Conservation (phyloP, 2,888 invertebrate species). For the Dione juno region DNA sequence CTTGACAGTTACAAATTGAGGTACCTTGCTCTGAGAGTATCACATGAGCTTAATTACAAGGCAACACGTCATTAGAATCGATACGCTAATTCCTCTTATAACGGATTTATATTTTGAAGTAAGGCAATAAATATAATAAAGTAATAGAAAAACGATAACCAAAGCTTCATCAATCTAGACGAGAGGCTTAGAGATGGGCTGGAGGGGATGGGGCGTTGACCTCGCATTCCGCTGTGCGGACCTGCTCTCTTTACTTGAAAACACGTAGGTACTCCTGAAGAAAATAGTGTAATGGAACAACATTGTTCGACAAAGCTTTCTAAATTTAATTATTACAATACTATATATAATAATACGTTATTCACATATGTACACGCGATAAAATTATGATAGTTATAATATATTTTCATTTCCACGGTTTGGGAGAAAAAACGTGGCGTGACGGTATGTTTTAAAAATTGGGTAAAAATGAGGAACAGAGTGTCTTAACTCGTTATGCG, state of each 20-base stretch:
- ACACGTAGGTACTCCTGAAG: slow-evolving; percentile 27
- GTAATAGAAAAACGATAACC: slow-evolving; percentile 57
- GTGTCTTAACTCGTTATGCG: no score
- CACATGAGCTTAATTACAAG: background rate
- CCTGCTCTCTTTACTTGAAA: slow-evolving; percentile 76
- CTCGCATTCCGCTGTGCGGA: slow-evolving; percentile 77
- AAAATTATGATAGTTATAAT: no score
- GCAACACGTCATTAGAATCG: background rate
- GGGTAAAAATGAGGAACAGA: no score
- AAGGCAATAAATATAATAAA: slow-evolving; percentile 30
- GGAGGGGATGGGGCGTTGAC: slow-evolving; percentile 73
- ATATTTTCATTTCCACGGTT: no score
- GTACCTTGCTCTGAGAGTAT: background rate
- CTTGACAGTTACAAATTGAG: background rate
- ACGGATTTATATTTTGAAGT: slow-evolving; percentile 21
- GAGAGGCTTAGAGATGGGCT: slow-evolving; percentile 71
- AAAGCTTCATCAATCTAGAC: slow-evolving; percentile 73
- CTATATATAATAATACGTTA: no score
- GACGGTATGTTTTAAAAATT: no score
- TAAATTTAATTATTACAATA: background rate
- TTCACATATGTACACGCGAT: no score
- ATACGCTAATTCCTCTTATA: slow-evolving; percentile 15
- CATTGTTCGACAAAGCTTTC: background rate
- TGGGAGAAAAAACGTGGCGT: no score
- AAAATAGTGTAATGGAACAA: background rate